Evolutionary conservation across 2,888 invertebrate species (phyloP).

Genomic region (Idaea biselata): DNA sequence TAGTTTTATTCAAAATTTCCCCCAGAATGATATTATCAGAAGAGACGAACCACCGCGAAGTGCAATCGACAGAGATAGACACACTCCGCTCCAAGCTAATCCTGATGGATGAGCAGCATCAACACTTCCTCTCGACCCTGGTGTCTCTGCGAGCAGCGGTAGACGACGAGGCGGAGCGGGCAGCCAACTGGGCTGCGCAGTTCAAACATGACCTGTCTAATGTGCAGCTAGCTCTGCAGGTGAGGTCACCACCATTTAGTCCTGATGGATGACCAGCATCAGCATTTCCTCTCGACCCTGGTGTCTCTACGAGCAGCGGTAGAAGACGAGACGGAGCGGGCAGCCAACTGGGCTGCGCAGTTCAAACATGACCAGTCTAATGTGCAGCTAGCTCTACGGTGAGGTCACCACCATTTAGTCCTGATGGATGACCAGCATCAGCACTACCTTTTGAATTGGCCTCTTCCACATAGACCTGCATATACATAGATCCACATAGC

Average conservation of each 20-base stretch:
- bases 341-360: constrained; percentile 74
- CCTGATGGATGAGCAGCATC: constrained; percentile 66
- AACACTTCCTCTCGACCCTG: constrained; percentile 69
- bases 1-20: constrained; percentile 8
- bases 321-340: constrained; percentile 70
- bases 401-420: constrained; percentile 37
- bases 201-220: constrained; percentile 77
- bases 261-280: constrained; percentile 64
- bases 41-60: constrained; percentile 57
- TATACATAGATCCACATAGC: too few relatives aligned
- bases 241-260: constrained; percentile 41
- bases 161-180: constrained; percentile 73
- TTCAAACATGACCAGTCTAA: constrained; percentile 77
- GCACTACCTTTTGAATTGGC: constrained; percentile 35
- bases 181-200: constrained; percentile 74
- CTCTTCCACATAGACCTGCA: too few relatives aligned
- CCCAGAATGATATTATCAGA: constrained; percentile 60
- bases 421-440: constrained; percentile 67
- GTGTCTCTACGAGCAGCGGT: constrained; percentile 69
- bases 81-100: constrained; percentile 64
- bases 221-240: constrained; percentile 72
- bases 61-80: constrained; percentile 64
- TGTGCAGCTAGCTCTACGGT: constrained; percentile 72
- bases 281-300: constrained; percentile 69
- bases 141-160: constrained; percentile 69